Percentiles rank a stretch among this genome's conserved stretches.
phyloP scores from a whole-genome alignment of 2,113 vertebrate species.

The Menidia beryllina region DNA sequence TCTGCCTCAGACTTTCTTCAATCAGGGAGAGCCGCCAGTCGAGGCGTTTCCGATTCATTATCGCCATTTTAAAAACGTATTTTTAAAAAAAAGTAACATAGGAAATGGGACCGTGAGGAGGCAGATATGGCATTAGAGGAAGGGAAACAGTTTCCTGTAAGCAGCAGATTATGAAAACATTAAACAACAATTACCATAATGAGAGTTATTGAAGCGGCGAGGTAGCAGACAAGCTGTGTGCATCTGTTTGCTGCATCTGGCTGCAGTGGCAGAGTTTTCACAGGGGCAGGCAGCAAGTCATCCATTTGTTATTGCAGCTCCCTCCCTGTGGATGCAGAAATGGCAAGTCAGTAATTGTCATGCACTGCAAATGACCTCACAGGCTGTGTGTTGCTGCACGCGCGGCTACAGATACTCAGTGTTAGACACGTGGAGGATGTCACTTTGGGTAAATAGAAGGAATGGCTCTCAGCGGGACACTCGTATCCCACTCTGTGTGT shows the following conservation, averaged over 20 bases:
- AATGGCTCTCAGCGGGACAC: conserved; percentile 41
- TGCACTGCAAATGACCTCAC: conserved; percentile 54
- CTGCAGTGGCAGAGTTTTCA: conserved; percentile 72
- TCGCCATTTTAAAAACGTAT: conserved; percentile 43
- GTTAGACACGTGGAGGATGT: conserved; percentile 45
- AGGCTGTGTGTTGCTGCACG: conserved; percentile 42
- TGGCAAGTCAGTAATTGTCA: conserved; percentile 58
- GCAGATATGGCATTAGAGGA: conserved; percentile 70
- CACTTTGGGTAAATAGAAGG: conserved; percentile 42
- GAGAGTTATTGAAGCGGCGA: conserved; percentile 89
- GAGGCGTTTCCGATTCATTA: conserved; percentile 73
- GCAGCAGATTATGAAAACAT: conserved; percentile 86
- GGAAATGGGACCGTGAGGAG: conserved; percentile 66
- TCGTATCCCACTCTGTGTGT: conserved; percentile 25
- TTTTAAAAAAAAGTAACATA: conserved; percentile 49
- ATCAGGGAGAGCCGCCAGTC: conserved; percentile 69
- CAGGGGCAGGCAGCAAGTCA: conserved; percentile 54
- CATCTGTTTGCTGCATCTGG: conserved; percentile 90
- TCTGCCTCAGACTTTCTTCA: conserved; percentile 68
- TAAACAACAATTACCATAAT: conserved; percentile 88
- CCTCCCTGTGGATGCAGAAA: conserved; percentile 62
- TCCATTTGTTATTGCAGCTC: conserved; percentile 64
- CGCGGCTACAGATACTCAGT: conserved; percentile 30
- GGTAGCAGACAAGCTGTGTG: conserved; percentile 86
- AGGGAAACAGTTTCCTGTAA: conserved; percentile 82